These are phyloP conservation scores for Neogale vison DNA, from an alignment of 2,113 vertebrate species.

Conservation along the genomic window DNA sequence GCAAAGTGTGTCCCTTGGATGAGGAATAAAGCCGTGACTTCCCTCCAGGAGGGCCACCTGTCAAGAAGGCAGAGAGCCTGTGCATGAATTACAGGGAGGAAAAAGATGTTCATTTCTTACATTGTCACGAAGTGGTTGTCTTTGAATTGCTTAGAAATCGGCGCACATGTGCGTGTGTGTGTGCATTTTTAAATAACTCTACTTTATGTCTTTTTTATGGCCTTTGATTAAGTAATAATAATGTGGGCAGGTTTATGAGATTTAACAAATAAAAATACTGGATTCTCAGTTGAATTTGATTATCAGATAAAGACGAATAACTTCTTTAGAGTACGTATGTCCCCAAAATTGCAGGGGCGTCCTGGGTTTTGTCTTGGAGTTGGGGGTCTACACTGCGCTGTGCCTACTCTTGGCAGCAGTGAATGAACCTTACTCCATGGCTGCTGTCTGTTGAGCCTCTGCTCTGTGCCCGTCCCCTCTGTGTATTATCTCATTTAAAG, in stretches of 20 bases:
- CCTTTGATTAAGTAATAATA: neutral
- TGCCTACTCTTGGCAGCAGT: accelerated
- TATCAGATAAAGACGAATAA: neutral
- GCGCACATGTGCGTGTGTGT: neutral
- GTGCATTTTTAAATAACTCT: neutral
- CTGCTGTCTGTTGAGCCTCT: neutral
- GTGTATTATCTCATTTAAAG: neutral
- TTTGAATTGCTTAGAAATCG: neutral
- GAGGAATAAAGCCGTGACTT: neutral
- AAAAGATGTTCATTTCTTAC: neutral
- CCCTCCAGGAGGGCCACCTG: neutral
- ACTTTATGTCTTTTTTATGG: slow-evolving; percentile 1
- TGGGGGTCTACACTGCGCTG: accelerated
- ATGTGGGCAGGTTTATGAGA: neutral
- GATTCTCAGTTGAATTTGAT: neutral
- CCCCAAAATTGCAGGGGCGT: neutral
- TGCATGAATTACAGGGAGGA: neutral
- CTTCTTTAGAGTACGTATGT: neutral
- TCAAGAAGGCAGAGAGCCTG: neutral
- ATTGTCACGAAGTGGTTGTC: neutral
- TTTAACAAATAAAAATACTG: neutral
- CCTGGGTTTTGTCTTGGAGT: neutral
- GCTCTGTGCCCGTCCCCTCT: neutral
- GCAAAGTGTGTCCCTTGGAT: neutral
- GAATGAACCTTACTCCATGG: accelerated